These are phyloP conservation scores for Eristalis intricaria DNA, from an alignment of 2,888 invertebrate genomes.

Conservation along the genomic window DNA sequence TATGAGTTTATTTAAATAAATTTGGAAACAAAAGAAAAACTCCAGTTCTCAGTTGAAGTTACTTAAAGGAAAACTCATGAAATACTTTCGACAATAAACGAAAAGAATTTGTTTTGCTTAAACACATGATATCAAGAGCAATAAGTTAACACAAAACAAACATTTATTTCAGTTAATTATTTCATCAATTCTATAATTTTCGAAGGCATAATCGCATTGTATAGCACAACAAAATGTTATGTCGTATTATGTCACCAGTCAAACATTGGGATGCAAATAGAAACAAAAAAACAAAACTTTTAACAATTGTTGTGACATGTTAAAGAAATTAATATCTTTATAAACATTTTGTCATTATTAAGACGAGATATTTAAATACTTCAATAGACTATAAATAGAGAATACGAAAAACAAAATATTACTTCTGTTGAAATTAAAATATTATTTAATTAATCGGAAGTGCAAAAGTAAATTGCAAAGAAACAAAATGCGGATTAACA, in stretches of 20 bases:
- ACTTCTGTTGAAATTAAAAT: constrained; percentile 38
- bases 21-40: constrained; percentile 18
- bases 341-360: constrained; percentile 50
- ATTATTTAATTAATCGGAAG: constrained; percentile 43
- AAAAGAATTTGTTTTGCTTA: constrained; percentile 33
- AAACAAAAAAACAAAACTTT: constrained; percentile 17
- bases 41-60: constrained; percentile 62
- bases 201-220: not conserved
- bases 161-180: constrained; percentile 23
- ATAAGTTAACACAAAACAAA: constrained; percentile 55
- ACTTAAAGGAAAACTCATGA: constrained; percentile 62
- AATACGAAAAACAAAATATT: constrained; percentile 48
- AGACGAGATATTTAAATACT: constrained; percentile 42
- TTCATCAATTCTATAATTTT: constrained; percentile 21
- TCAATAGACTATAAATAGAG: constrained; percentile 54
- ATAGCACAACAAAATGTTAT: not conserved
- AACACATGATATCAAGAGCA: constrained; percentile 53
- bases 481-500: constrained; percentile 11
- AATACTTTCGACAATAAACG: constrained; percentile 53
- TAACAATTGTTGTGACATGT: constrained; percentile 55
- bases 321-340: constrained; percentile 46
- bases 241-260: not conserved
- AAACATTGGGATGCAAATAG: constrained; percentile 13
- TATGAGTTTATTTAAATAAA: constrained; percentile 18
- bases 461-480: constrained; percentile 31